Conservation (phyloP, 2,888 invertebrate species). For the Dendrolimus houi region DNA sequence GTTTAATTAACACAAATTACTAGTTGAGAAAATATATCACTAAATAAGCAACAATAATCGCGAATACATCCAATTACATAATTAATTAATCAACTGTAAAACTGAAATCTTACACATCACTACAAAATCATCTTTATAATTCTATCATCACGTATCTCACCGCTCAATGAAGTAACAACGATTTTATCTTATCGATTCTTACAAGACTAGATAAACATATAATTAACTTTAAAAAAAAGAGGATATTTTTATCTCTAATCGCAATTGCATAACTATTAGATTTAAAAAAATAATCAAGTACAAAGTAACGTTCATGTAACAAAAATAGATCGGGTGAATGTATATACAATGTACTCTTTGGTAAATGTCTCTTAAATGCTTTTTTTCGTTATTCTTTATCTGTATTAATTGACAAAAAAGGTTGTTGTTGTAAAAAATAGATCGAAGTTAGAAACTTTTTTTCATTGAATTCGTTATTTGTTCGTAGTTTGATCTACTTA, state of each 20-base stretch:
- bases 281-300: background rate
- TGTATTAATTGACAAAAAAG: background rate
- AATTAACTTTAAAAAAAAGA: background rate
- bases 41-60: too few species aligned
- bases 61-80: too few species aligned
- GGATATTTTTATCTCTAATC: background rate
- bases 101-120: too few species aligned
- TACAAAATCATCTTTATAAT: too few species aligned
- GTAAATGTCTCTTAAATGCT: background rate
- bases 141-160: too few species aligned
- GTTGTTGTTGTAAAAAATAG: background rate
- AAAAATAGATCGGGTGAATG: conserved; percentile 5
- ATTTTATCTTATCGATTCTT: background rate
- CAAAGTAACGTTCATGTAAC: background rate
- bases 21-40: too few species aligned
- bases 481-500: background rate
- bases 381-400: background rate
- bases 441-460: background rate
- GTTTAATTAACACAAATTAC: too few species aligned
- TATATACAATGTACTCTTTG: background rate
- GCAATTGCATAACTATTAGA: background rate
- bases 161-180: too few species aligned
- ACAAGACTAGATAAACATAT: background rate
- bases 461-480: background rate
- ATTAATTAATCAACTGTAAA: too few species aligned